Conservation (phyloP, 2,888 invertebrate species). For the Clostera curtula region DNA sequence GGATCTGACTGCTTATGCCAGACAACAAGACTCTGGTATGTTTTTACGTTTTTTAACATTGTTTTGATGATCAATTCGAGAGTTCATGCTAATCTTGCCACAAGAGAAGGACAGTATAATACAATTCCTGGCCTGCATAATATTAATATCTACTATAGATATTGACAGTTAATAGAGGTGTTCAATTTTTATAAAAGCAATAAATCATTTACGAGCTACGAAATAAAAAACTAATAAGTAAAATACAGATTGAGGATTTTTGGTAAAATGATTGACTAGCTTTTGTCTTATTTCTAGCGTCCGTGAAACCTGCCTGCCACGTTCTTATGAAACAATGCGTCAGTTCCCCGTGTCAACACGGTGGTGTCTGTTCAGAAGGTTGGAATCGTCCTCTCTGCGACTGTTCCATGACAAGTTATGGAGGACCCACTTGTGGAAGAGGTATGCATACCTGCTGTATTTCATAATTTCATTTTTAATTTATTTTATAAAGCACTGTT, state of each 20-base stretch:
- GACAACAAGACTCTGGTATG: constrained; percentile 91
- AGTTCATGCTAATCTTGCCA: too few species aligned
- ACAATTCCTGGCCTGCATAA: too few species aligned
- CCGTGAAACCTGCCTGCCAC: constrained; percentile 92
- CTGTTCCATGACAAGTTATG: constrained; percentile 90
- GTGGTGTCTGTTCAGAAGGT: constrained; percentile 91
- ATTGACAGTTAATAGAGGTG: too few species aligned
- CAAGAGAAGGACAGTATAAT: too few species aligned
- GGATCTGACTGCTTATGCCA: constrained; percentile 90
- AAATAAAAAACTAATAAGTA: not conserved
- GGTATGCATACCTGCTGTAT: too few species aligned
- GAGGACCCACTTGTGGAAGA: constrained; percentile 93
- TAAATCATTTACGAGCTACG: too few species aligned
- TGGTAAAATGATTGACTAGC: not conserved
- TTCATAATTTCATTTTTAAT: too few species aligned
- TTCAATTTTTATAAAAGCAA: too few species aligned
- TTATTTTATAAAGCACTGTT: too few species aligned
- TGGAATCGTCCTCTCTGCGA: constrained; percentile 97
- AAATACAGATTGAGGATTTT: not conserved
- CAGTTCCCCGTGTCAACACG: constrained; percentile 92
- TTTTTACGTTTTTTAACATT: not conserved
- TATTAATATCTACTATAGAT: too few species aligned
- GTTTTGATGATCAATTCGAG: too few species aligned
- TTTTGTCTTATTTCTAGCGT: constrained; percentile 72
- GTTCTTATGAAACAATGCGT: constrained; percentile 86